Base-by-base conservation (phyloP, 53 echinoderm and acorn worm species). In the Luidia sarsii region DNA sequence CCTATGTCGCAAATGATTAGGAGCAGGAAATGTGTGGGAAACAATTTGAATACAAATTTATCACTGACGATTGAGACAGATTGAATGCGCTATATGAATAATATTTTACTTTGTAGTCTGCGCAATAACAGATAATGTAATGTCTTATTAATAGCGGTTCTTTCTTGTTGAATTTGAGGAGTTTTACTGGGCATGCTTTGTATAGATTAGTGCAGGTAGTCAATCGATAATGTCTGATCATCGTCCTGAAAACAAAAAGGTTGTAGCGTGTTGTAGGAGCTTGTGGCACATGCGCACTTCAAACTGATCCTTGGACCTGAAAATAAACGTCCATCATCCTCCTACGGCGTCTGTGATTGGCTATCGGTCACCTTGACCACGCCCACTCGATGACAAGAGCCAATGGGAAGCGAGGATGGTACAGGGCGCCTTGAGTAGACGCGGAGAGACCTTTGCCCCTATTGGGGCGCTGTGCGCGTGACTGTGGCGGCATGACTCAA, bases 391-490 rank as follows among this genome's bases (percentile, higher is more conserved):
- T 3, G n/a, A 20, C 61, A 10, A 10, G 45, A 10, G n/a, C 77
- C 77, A 77, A 46, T 77, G 21, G 33, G 30, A 16, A 31, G 32
- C 56, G 30, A 30, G 30, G 61, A 15, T 61, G 48, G 45, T n/a
- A 15, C 37, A 20, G 61, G 77, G 77, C 77, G 77, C 77, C 77
- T 60, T 18, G 43, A 30, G 35, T 21, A 25, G 77, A 60, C 46
- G 11, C n/a, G 33, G 45, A 20, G 41, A 61, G 77, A 77, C 77
- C 72, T 77, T 77, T 77, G 77, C 33, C 39, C 77, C 77, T 52
- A 23, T 60, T 18, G 48, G 29, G 60, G 31, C 39, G 77, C 77
- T 77, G 31, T 27, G 77, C 77, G 59, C 77, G 62, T 61, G 77
- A 77, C 77, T 6, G 24, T 38, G 39, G 45, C 77, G 77, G 77